Base-by-base conservation (phyloP, 2,113 vertebrate genomes). In the Camelus bactrianus region DNA sequence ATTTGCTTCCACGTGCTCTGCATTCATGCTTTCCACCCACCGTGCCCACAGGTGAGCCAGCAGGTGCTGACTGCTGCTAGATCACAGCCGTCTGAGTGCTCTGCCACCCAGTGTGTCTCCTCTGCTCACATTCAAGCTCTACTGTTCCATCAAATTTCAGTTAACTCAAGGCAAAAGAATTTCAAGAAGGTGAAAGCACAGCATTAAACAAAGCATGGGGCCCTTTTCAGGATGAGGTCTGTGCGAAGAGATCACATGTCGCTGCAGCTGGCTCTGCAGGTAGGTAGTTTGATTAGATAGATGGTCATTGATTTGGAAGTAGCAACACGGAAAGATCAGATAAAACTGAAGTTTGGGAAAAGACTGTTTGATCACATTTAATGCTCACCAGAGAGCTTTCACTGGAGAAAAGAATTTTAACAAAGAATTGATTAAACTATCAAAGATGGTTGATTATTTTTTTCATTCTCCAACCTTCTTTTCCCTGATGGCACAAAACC, bases 401-500 rank as follows among this genome's bases (percentile, higher is more conserved):
- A 64, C 8, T 35, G 10, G 8, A 80, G 32, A 62, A 87, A 62
- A 70, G 8, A 70, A 8, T 76, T 54, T 26, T 70, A 72, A 50
- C 38, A 94, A 52, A 72, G 17, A 35, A 48, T 60, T 54, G 22
- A 67, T 67, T 85, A 75, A 94, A 76, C 5, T 67, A 22, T 26
- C 8, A 67, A 79, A n/a, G 50, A 65, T 48, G 12, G 16, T 35
- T 24, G 9, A 79, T 22, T 83, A 20, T 67, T 73, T 77, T 91
- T 89, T 87, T 91, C 13, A 82, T 94, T 91, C 70, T 50, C 11
- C 46, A 56, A 30, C 3, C 46, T 72, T 11, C 1, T 35, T 88
- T 35, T 73, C 93, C 13, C 62, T 42, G 60, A 91, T 64, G 75
- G 20, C 46, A 87, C 52, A 95, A 93, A 93, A 79, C 17, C 17